Percentiles rank a stretch among this genome's conserved stretches.
Conservation (phyloP, 2,113 vertebrate species). For the Hylia prasina region DNA sequence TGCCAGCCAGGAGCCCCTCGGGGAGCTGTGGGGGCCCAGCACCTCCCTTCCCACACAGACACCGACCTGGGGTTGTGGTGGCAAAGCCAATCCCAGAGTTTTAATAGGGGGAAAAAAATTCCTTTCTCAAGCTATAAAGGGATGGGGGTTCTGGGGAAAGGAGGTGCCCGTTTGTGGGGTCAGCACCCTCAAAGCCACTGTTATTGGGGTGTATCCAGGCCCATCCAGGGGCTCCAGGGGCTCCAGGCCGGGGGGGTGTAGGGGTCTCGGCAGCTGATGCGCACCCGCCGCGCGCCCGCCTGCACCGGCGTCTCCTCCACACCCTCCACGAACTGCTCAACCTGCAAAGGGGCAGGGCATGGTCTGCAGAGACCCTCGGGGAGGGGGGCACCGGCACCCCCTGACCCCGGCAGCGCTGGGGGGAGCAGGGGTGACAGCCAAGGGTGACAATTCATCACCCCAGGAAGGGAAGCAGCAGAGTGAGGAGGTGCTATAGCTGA, state of each 20-base stretch:
- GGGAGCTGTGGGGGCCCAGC: background rate
- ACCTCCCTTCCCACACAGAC: background rate
- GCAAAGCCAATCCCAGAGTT: background rate
- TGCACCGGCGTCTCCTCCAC: background rate
- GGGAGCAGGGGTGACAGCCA: background rate
- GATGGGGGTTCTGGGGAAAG: background rate
- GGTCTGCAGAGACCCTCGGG: background rate
- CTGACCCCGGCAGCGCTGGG: fast-evolving
- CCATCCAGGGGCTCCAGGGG: constrained; percentile 20
- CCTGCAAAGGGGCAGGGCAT: background rate
- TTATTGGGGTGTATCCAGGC: background rate
- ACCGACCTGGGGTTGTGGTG: fast-evolving
- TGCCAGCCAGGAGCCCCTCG: fast-evolving
- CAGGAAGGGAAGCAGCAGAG: background rate
- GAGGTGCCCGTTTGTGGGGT: fast-evolving
- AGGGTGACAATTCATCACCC: too few relatives aligned
- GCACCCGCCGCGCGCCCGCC: fast-evolving
- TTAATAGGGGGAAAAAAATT: background rate
- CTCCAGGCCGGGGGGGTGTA: background rate
- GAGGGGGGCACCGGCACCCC: background rate
- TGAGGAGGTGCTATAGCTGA: background rate
- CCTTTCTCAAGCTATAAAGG: background rate
- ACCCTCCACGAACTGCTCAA: background rate
- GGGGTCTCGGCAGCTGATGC: constrained; percentile 52
- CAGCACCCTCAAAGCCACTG: fast-evolving